phyloP scores from a whole-genome alignment of 2,113 vertebrate genomes.

The Damaliscus lunatus region DNA sequence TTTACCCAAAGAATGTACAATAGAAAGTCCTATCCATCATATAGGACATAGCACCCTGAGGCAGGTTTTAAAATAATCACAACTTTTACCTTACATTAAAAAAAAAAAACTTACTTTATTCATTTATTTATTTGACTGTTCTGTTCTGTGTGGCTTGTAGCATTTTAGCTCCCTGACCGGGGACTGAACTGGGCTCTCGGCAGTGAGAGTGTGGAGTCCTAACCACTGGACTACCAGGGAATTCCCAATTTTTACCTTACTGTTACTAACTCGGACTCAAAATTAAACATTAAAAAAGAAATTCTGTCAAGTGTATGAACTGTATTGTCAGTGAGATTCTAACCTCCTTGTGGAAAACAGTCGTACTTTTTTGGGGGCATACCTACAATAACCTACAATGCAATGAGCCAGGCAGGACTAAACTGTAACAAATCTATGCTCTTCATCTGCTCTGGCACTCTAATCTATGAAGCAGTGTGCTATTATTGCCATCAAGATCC shows the following conservation, averaged over 20 bases:
- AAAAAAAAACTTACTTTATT: neutral
- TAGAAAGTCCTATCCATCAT: neutral
- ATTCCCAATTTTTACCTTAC: neutral
- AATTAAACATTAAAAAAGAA: neutral
- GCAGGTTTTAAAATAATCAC: slow-evolving; percentile 47
- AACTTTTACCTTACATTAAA: neutral
- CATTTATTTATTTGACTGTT: neutral
- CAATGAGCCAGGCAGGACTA: slow-evolving; percentile 21
- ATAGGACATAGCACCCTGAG: neutral
- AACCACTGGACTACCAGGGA: neutral
- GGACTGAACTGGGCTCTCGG: neutral
- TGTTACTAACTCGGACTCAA: slow-evolving; percentile 14
- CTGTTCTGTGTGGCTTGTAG: neutral
- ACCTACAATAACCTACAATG: neutral
- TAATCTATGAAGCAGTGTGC: neutral
- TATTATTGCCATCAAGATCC: neutral
- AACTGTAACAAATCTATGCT: neutral
- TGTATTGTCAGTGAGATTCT: neutral
- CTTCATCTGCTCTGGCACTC: neutral
- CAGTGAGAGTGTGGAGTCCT: neutral
- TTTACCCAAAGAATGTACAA: neutral
- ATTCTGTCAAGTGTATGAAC: neutral
- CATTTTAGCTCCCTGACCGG: neutral
- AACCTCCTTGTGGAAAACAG: slow-evolving; percentile 14
- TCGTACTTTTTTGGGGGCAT: neutral